Percentiles rank a stretch among this genome's conserved stretches.
Evolutionary conservation across 2,888 invertebrate genomes (phyloP).

Genomic region (Quadroppia sp.): DNA sequence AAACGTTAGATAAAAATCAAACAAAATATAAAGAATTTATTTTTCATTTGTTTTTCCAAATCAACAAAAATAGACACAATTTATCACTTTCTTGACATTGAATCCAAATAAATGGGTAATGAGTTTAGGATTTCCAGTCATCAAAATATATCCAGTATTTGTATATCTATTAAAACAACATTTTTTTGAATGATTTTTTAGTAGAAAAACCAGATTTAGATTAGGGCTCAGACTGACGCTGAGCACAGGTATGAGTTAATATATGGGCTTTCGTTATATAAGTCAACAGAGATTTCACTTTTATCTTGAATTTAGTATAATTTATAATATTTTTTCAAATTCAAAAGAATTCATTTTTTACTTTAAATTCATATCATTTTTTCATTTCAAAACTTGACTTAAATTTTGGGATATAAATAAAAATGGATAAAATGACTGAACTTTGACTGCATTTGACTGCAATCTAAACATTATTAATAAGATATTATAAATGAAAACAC

Average conservation of each 20-base stretch:
- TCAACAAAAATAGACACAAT: background rate
- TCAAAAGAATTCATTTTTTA: background rate
- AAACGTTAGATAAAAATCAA: background rate
- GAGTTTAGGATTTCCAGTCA: background rate
- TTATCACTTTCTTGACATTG: background rate
- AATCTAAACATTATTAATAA: too few relatives aligned
- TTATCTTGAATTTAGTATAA: background rate
- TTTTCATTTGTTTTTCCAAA: background rate
- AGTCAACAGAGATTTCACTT: background rate
- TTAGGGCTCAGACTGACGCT: constrained; percentile 19
- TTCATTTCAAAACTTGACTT: background rate
- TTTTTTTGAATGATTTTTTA: background rate
- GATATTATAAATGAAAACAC: too few relatives aligned
- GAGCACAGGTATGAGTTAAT: background rate
- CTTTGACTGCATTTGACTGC: too few relatives aligned
- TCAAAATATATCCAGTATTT: background rate
- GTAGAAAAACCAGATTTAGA: constrained; percentile 1
- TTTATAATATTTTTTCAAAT: background rate
- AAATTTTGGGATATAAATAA: background rate
- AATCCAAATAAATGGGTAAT: background rate
- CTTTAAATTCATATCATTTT: background rate
- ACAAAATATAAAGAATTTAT: background rate
- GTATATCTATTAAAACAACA: background rate
- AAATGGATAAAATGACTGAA: background rate
- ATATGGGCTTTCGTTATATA: background rate